Base-by-base conservation (phyloP, 2,797 vertebrate species). In the Netta rufina region DNA sequence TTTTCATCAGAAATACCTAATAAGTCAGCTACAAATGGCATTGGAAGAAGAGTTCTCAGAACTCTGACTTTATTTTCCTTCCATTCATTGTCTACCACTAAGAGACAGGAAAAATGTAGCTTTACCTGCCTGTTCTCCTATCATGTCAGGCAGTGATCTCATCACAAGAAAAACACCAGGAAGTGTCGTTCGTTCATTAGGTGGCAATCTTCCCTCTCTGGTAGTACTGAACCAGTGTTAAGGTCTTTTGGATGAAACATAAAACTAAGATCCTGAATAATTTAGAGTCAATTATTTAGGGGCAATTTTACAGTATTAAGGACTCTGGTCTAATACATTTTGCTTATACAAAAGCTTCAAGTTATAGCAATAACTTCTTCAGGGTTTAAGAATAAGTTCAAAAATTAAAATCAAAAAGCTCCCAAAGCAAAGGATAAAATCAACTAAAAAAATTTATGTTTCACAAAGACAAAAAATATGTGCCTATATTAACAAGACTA, bases 41-140 rank as follows among this genome's bases (percentile, higher is more conserved):
- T 0, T 65, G 12, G 67, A 90, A 85, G 7, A 78, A 49, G 9
- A 54, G 61, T 36, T 64, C 3, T 49, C 43, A 80, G 20, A 93
- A 47, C 51, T 89, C 54, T 24, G 8, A 38, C 51, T 90, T 64
- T 67, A 19, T 38, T 66, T 32, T 83, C 49, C 30, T 79, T 91
- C 60, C 20, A 43, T 5, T 83, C 73, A 57, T 6, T 61, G 57
- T 32, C 53, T 66, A 91, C n/a, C n/a, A 84, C 33, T 39, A 89
- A 93, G 60, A 95, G 57, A 87, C 11, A 74, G 45, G 57, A 93
- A 94, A 93, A 93, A 93, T 4, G 5, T 6, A 67, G 54, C 38
- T 92, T 92, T 84, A 93, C 71, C 77, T 89, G 89, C 89, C 92
- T 93, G 74, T 28, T 90, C 86, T 22, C 51, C 10, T 72, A 89